These are phyloP conservation scores for Drosophila arizonae DNA, from an alignment of 1,140 invertebrate genomes.

Conservation along the genomic window DNA sequence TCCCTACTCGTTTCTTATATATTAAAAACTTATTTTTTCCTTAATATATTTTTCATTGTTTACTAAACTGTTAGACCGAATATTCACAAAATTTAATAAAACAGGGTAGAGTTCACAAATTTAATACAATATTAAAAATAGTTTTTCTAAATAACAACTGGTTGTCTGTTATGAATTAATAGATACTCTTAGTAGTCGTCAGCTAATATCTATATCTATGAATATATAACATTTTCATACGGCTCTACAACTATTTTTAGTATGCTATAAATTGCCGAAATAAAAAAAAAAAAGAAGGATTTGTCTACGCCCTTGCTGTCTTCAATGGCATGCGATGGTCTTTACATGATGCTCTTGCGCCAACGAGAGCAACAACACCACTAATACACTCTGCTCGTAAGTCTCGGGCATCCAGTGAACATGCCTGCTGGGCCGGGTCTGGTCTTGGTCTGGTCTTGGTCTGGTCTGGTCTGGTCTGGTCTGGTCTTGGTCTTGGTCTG, in stretches of 20 bases:
- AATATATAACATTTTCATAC: background rate
- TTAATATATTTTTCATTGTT: too few relatives aligned
- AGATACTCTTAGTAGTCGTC: background rate
- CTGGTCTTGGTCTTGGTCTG: background rate
- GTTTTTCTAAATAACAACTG: too few relatives aligned
- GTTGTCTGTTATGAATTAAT: too few relatives aligned
- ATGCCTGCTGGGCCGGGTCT: constrained; percentile 6
- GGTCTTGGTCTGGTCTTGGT: background rate
- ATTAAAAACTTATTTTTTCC: too few relatives aligned
- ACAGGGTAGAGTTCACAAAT: too few relatives aligned
- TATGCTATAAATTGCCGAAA: constrained; percentile 45
- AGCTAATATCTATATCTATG: background rate
- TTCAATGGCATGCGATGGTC: constrained; percentile 41
- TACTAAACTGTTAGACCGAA: too few relatives aligned
- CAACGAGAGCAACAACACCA: constrained; percentile 16
- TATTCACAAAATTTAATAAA: too few relatives aligned
- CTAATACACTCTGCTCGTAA: constrained; percentile 25
- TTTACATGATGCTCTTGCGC: constrained; percentile 38
- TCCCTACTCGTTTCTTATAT: too few relatives aligned
- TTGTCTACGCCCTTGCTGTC: constrained; percentile 4
- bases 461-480: background rate
- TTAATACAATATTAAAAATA: too few relatives aligned
- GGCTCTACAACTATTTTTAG: constrained; percentile 48
- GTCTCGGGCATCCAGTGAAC: constrained; percentile 15
- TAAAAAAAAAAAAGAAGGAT: constrained; percentile 39